These are phyloP conservation scores for Drosophila tanythrix DNA, from an alignment of 2,888 invertebrate genomes.

Conservation along the genomic window DNA sequence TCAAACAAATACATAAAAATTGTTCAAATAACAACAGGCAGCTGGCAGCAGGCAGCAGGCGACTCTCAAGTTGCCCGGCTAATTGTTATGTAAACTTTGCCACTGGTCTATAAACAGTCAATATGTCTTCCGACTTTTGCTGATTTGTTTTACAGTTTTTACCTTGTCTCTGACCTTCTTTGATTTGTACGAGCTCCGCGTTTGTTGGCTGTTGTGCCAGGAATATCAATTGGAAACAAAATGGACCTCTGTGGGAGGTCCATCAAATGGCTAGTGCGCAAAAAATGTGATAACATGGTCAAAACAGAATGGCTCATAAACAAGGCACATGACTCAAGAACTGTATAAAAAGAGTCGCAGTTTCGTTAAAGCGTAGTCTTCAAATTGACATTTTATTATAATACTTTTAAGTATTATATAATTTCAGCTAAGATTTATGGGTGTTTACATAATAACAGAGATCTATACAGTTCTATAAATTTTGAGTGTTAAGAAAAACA, in stretches of 20 bases:
- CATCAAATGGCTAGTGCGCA: not conserved
- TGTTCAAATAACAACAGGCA: constrained; percentile 20
- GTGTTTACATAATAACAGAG: not conserved
- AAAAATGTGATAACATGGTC: not conserved
- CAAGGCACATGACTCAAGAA: not conserved
- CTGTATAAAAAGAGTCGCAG: not conserved
- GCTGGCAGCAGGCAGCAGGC: not conserved
- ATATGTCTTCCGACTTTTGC: constrained; percentile 12
- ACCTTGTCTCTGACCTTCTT: constrained; percentile 54
- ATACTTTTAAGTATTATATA: not conserved
- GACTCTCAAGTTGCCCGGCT: constrained; percentile 27
- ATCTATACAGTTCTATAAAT: not conserved
- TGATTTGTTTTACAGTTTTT: constrained; percentile 19
- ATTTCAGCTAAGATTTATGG: not conserved
- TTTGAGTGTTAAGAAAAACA: not conserved
- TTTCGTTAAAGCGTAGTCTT: not conserved
- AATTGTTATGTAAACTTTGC: constrained; percentile 71
- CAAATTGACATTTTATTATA: not conserved
- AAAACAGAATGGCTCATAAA: not conserved
- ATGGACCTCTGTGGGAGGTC: constrained; percentile 33
- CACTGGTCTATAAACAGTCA: constrained; percentile 34
- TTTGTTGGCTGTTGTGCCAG: constrained; percentile 23
- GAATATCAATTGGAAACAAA: constrained; percentile 51
- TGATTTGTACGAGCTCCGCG: constrained; percentile 32
- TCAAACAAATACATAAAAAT: constrained; percentile 21